Percentiles rank a stretch among this genome's conserved stretches.
Conservation (phyloP, 1,140 invertebrate species). For the Drosophila arawakana region DNA sequence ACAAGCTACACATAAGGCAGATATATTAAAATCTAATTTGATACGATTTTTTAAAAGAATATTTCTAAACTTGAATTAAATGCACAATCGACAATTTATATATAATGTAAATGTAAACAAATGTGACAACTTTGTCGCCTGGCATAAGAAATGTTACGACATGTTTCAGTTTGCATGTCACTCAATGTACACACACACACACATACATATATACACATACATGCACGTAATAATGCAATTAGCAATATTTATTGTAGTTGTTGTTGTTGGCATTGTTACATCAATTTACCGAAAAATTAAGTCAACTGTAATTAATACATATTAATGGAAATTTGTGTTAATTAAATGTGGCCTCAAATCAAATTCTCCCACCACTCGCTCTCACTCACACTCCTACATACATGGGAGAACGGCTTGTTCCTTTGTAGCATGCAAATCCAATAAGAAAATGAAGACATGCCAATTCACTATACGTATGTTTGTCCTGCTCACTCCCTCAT, state of each 20-base stretch:
- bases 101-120: background rate
- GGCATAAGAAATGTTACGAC: background rate
- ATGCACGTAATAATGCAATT: slow-evolving; percentile 42
- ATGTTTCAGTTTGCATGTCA: background rate
- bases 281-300: slow-evolving; percentile 53
- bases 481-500: background rate
- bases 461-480: background rate
- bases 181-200: slow-evolving; percentile 12
- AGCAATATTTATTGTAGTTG: slow-evolving; percentile 3
- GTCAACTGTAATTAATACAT: slow-evolving; percentile 72
- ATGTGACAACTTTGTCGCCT: slow-evolving; percentile 32
- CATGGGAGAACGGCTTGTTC: background rate
- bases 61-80: background rate
- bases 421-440: background rate
- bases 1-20: background rate
- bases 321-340: slow-evolving; percentile 77
- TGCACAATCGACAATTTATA: background rate
- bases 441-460: slow-evolving; percentile 5
- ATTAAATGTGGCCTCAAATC: slow-evolving; percentile 64
- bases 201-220: background rate
- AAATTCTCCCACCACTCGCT: background rate
- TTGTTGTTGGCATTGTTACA: slow-evolving; percentile 31
- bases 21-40: background rate
- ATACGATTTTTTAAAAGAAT: background rate
- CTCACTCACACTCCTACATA: background rate